These are phyloP conservation scores for Drosophila cardini DNA, from an alignment of 1,140 invertebrate genomes.

Conservation along the genomic window DNA sequence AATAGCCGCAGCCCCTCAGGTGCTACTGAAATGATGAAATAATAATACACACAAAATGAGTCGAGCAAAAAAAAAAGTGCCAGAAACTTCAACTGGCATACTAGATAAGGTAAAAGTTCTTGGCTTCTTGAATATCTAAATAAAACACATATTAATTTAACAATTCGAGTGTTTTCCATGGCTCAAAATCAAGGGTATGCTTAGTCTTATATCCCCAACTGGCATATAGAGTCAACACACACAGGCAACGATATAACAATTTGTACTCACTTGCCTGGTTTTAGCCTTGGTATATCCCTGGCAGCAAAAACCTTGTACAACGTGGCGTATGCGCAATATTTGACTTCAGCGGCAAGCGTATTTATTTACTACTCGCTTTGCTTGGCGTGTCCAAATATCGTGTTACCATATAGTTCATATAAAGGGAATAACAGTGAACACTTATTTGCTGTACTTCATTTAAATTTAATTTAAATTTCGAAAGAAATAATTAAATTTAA, in stretches of 20 bases:
- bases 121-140: not conserved
- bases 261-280: not conserved
- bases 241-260: not conserved
- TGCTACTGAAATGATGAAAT: slow-evolving; percentile 22
- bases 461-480: not conserved
- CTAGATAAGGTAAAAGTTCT: slow-evolving; percentile 1
- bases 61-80: slow-evolving; percentile 4
- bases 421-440: slow-evolving; percentile 2
- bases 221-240: not conserved
- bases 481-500: too few species aligned
- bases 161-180: not conserved
- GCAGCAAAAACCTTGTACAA: slow-evolving; percentile 41
- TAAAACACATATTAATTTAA: not conserved
- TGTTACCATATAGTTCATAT: slow-evolving; percentile 9
- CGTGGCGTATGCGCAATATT: slow-evolving; percentile 53
- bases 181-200: slow-evolving; percentile 6
- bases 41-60: slow-evolving; percentile 23
- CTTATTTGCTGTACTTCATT: slow-evolving; percentile 4
- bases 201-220: slow-evolving; percentile 18
- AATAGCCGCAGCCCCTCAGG: slow-evolving; percentile 43
- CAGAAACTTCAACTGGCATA: not conserved
- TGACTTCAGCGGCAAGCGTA: slow-evolving; percentile 34
- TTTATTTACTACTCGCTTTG: slow-evolving; percentile 36
- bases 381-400: slow-evolving; percentile 31
- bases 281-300: slow-evolving; percentile 35